These are phyloP conservation scores for Anabas testudineus DNA, from an alignment of 2,797 vertebrate genomes.

Conservation along the genomic window DNA sequence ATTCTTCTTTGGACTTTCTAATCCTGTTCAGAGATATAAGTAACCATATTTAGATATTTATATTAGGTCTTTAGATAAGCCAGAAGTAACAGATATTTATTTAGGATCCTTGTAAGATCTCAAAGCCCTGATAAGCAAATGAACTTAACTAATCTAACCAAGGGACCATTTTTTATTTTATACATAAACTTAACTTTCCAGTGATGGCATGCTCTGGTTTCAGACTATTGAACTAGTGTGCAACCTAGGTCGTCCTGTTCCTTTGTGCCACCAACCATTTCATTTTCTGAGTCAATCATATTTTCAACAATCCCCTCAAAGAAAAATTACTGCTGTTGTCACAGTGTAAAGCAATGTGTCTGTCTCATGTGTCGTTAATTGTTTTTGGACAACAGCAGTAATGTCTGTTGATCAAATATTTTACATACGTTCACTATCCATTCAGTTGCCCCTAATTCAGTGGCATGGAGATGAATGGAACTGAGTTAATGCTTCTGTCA, in stretches of 20 bases:
- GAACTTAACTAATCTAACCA: not conserved
- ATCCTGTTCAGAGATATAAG: slow-evolving; percentile 4
- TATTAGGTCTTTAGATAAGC: not conserved
- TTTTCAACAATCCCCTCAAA: too few relatives aligned
- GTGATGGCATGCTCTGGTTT: too few relatives aligned
- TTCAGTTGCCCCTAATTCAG: too few relatives aligned
- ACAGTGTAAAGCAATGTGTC: too few relatives aligned
- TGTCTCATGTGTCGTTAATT: not conserved
- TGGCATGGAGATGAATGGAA: too few relatives aligned
- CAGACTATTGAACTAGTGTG: too few relatives aligned
- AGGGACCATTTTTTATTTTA: not conserved
- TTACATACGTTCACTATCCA: too few relatives aligned
- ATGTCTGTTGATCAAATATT: too few relatives aligned
- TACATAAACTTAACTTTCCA: not conserved
- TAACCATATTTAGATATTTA: slow-evolving; percentile 13
- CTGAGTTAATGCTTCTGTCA: too few relatives aligned
- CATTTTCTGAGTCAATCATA: not conserved
- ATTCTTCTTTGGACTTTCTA: not conserved
- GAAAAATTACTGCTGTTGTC: too few relatives aligned
- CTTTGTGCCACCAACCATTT: too few relatives aligned
- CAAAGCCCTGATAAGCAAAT: not conserved
- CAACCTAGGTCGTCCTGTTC: too few relatives aligned
- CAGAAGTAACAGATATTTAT: slow-evolving; percentile 13
- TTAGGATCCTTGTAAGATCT: not conserved
- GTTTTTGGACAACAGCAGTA: not conserved